phyloP scores from a whole-genome alignment of 2,888 invertebrate species.

The Plutella xylostella region DNA sequence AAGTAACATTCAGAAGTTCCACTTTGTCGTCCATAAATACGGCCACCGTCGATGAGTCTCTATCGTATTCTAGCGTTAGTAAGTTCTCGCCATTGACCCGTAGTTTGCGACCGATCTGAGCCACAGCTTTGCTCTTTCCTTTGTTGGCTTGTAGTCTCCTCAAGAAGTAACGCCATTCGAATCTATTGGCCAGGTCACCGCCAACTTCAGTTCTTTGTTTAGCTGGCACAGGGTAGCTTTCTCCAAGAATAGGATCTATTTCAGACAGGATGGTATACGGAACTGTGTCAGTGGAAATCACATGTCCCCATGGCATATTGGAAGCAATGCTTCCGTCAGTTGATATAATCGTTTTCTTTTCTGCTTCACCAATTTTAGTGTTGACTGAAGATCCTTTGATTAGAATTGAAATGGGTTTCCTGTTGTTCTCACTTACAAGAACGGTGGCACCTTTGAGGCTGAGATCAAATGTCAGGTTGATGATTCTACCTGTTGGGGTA shows the following conservation, averaged over 20 bases:
- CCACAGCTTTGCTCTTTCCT: conserved; percentile 76
- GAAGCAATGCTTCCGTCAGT: conserved; percentile 87
- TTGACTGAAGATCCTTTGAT: conserved; percentile 90
- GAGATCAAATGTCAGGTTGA: conserved; percentile 88
- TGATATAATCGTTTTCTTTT: conserved; percentile 82
- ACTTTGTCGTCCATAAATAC: conserved; percentile 90
- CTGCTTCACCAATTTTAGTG: conserved; percentile 84
- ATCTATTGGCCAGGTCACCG: conserved; percentile 90
- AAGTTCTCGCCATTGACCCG: conserved; percentile 93
- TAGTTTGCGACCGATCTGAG: conserved; percentile 87
- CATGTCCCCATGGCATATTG: conserved; percentile 88
- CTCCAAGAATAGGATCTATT: conserved; percentile 87
- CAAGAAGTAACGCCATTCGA: conserved; percentile 96
- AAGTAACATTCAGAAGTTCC: conserved; percentile 87
- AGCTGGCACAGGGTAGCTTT: conserved; percentile 92
- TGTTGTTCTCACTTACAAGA: conserved; percentile 84
- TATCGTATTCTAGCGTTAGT: conserved; percentile 90
- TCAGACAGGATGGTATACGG: conserved; percentile 92
- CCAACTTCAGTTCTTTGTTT: conserved; percentile 91
- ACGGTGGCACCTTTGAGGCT: conserved; percentile 92
- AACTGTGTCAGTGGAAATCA: conserved; percentile 89
- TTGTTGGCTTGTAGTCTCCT: conserved; percentile 77
- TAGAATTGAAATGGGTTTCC: conserved; percentile 85
- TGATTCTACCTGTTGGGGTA: conserved; percentile 95
- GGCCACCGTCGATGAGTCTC: conserved; percentile 86